These are phyloP conservation scores for Discoglossus pictus DNA, from an alignment of 2,797 vertebrate genomes.

Conservation along the genomic window DNA sequence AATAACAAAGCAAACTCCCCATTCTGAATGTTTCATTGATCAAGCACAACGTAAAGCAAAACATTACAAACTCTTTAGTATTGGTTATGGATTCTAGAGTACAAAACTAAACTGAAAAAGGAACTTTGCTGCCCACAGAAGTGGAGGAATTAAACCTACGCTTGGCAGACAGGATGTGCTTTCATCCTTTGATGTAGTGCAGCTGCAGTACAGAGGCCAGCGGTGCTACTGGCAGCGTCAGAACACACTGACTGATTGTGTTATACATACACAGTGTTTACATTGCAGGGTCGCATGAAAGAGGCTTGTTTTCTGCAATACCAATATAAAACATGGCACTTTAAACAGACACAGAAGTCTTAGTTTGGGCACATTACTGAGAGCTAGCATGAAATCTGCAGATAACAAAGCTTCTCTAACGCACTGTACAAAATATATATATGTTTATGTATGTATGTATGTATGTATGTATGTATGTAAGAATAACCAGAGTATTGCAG, in stretches of 20 bases:
- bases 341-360: not conserved
- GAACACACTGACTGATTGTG: constrained; percentile 23
- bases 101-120: too few species aligned
- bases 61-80: too few species aligned
- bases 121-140: too few species aligned
- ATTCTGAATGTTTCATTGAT: too few species aligned
- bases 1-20: too few species aligned
- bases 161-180: constrained; percentile 27
- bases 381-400: not conserved
- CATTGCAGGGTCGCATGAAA: not conserved
- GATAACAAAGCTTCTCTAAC: not conserved
- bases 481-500: too few species aligned
- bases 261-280: not conserved
- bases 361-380: not conserved
- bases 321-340: not conserved
- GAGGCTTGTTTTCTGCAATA: not conserved
- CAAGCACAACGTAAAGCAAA: too few species aligned
- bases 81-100: too few species aligned
- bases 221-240: constrained; percentile 11
- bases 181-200: constrained; percentile 35
- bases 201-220: constrained; percentile 21
- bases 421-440: too few species aligned
- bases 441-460: too few species aligned
- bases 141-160: too few species aligned
- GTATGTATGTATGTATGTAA: too few species aligned